Base-by-base conservation (phyloP, 2,797 vertebrate genomes). In the Streptopelia turtur region DNA sequence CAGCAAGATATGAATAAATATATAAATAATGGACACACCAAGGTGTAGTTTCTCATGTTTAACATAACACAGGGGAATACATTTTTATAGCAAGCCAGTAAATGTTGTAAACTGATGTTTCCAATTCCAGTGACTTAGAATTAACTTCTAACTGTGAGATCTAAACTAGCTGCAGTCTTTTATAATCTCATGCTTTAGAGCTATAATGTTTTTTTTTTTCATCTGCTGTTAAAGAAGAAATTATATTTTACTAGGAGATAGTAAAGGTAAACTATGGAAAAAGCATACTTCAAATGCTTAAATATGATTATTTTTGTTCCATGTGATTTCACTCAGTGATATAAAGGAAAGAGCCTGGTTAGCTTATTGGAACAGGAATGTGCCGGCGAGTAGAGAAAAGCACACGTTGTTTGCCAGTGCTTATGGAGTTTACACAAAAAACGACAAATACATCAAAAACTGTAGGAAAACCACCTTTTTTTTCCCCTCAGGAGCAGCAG, bases 31-130 rank as follows among this genome's bases (percentile, higher is more conserved):
- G 92, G 97, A 97, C 95, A 96, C 87, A 97, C 94, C 1, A 89
- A 95, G 96, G 95, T 97, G 94, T 96, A 93, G 97, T 97, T 97
- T 96, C 95, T 97, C 91, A 74, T 96, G 93, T 97, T 97, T 97
- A 97, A 98, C 93, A 94, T 89, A 95, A 91, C 97, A 97, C 97
- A 74, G 41, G 97, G 97, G 97, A 97, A 97, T 97, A 96, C 93
- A 79, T 97, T 98, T 97, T 98, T 98, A 98, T 96, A 92, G 97
- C 70, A 96, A 91, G 94, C 98, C 97, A 97, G 97, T 98, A 98
- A 98, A 98, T 96, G 97, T 97, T 97, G 87, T 86, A 97, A 97
- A 97, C 98, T 98, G 98, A 97, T 96, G 90, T 94, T 97, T 97
- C 97, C 96, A 97, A 97, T 97, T 97, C 96, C 68, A 97, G 91